Evolutionary conservation across 2,797 vertebrate species (phyloP).

Genomic region (Semaprochilodus insignis): DNA sequence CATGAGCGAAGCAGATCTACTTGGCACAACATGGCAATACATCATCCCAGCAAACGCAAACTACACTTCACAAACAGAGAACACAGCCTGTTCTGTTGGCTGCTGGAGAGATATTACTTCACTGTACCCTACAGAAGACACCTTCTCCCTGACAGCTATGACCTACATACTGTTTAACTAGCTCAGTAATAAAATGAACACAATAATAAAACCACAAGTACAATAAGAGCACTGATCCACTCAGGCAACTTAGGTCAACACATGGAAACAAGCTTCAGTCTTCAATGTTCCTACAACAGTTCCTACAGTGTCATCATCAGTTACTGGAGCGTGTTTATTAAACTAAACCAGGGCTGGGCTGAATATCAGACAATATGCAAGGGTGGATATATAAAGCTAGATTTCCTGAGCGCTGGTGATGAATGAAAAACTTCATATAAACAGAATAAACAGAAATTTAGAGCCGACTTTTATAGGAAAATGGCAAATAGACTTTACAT

Average conservation of each 20-base stretch:
- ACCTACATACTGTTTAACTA: conserved; percentile 38
- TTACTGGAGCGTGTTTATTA: background rate
- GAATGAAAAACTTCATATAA: too few species aligned
- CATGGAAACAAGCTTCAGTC: background rate
- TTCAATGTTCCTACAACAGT: background rate
- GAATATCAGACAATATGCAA: too few species aligned
- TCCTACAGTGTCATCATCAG: background rate
- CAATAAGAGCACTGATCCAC: background rate
- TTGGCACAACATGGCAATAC: background rate
- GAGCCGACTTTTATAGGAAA: too few species aligned
- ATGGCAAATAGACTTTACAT: too few species aligned
- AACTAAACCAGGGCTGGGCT: background rate
- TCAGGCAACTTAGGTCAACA: too few species aligned
- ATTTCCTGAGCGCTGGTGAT: too few species aligned
- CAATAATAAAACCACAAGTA: conserved; percentile 1
- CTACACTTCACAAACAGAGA: background rate
- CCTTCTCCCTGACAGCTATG: conserved; percentile 23
- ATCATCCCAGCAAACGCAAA: background rate
- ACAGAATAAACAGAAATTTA: too few species aligned
- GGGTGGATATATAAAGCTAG: too few species aligned
- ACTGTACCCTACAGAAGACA: background rate
- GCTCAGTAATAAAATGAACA: background rate
- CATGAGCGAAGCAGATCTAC: too few species aligned
- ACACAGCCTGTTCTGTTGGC: background rate
- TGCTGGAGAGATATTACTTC: background rate